A percentile compares a stretch with the other conserved stretches of the same genome.
Conservation (phyloP, 1,140 invertebrate species). For the Dinoponera quadriceps region DNA sequence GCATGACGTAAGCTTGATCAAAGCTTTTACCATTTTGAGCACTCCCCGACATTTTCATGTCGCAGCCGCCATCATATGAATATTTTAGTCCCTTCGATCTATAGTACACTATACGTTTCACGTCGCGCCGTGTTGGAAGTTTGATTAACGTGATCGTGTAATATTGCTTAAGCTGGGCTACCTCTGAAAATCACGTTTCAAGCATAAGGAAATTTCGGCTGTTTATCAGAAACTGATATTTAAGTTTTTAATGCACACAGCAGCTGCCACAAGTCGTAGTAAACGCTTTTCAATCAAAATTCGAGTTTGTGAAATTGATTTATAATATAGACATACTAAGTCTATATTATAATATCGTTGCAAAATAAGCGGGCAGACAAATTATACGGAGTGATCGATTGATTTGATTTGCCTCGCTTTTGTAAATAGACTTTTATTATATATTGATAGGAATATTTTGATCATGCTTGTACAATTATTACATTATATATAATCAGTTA, state of each 20-base stretch:
- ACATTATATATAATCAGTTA: neutral
- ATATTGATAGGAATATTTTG: too few species aligned
- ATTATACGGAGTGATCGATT: neutral
- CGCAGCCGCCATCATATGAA: conserved; percentile 29
- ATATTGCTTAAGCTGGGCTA: conserved; percentile 43
- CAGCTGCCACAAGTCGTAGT: neutral
- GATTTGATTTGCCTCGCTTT: neutral
- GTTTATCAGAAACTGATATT: neutral
- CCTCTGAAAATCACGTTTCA: conserved; percentile 6
- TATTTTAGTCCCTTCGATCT: conserved; percentile 54
- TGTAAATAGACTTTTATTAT: neutral
- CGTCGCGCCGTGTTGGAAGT: conserved; percentile 22
- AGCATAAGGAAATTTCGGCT: neutral
- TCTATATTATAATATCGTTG: neutral
- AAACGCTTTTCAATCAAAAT: neutral
- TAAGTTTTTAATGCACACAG: neutral
- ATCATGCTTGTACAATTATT: neutral
- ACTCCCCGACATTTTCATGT: conserved; percentile 47
- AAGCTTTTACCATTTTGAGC: conserved; percentile 55
- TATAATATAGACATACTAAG: neutral
- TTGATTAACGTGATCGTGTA: conserved; percentile 45
- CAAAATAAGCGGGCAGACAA: neutral
- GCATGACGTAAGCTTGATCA: conserved; percentile 46
- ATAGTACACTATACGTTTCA: conserved; percentile 50
- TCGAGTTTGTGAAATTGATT: neutral